Conservation (phyloP, 2,797 vertebrate genomes). For the Chelidonichthys spinosus region DNA sequence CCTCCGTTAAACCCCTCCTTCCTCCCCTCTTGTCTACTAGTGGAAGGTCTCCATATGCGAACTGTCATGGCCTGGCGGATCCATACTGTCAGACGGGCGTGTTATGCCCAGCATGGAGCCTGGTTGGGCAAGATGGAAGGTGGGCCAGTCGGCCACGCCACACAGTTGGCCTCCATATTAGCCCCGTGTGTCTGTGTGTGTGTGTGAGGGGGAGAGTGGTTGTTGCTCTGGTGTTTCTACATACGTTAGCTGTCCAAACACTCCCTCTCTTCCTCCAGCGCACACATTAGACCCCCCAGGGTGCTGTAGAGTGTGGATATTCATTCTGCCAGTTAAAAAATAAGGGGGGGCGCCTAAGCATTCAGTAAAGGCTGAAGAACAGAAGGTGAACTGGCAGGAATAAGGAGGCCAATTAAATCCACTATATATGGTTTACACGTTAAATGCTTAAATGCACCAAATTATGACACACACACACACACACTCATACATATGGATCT, state of each 20-base stretch:
- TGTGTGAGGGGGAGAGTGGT: constrained; percentile 14
- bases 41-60: constrained; percentile 94
- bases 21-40: constrained; percentile 73
- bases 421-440: constrained; percentile 52
- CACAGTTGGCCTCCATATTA: constrained; percentile 69
- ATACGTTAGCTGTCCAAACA: constrained; percentile 73
- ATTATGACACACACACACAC: constrained; percentile 22
- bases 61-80: constrained; percentile 90
- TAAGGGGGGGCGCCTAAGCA: constrained; percentile 33
- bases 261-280: constrained; percentile 49
- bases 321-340: constrained; percentile 59
- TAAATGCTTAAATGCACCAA: constrained; percentile 52
- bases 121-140: constrained; percentile 84
- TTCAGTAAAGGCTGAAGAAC: constrained; percentile 43
- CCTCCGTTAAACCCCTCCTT: not conserved
- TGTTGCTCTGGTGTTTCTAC: constrained; percentile 68
- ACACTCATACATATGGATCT: too few relatives aligned
- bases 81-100: constrained; percentile 91
- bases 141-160: constrained; percentile 64
- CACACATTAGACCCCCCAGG: constrained; percentile 61
- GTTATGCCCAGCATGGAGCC: constrained; percentile 93
- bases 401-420: constrained; percentile 56
- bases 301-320: constrained; percentile 65
- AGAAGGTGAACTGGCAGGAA: constrained; percentile 52
- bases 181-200: constrained; percentile 46